These are phyloP conservation scores for Synanthedon formicaeformis DNA, from an alignment of 2,888 invertebrate genomes.

Conservation along the genomic window DNA sequence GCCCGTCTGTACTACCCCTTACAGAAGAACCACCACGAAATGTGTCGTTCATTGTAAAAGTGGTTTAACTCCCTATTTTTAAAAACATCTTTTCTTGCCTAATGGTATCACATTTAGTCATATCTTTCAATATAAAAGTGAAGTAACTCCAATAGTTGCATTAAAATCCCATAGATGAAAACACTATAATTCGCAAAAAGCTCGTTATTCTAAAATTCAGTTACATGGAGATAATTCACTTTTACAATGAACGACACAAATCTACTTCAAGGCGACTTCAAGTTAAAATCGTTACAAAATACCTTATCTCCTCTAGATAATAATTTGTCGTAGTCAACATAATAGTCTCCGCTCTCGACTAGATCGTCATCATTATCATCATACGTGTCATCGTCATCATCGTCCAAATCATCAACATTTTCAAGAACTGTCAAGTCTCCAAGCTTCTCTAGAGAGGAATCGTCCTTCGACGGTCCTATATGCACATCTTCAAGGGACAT, in stretches of 20 bases:
- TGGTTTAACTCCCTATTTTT: no score
- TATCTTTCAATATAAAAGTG: no score
- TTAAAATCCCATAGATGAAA: no score
- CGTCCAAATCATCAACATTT: constrained; percentile 36
- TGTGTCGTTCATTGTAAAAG: no score
- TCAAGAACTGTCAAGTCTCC: constrained; percentile 49
- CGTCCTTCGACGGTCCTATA: constrained; percentile 3
- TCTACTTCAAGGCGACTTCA: no score
- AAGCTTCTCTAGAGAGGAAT: constrained; percentile 37
- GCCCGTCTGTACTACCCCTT: constrained; percentile 12
- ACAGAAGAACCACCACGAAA: constrained; percentile 21
- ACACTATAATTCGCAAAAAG: no score
- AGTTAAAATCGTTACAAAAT: background rate
- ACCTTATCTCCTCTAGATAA: constrained; percentile 34
- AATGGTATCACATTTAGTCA: no score
- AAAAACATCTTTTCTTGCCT: no score
- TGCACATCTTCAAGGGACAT: constrained; percentile 12
- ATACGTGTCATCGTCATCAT: constrained; percentile 45
- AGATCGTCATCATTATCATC: constrained; percentile 32
- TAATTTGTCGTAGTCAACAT: constrained; percentile 41
- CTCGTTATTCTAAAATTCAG: no score
- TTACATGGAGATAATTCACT: no score
- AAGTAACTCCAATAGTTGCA: no score
- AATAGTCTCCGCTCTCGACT: constrained; percentile 55
- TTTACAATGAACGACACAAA: no score